These are phyloP conservation scores for Vanessa tameamea DNA, from an alignment of 1,140 invertebrate genomes.

Conservation along the genomic window DNA sequence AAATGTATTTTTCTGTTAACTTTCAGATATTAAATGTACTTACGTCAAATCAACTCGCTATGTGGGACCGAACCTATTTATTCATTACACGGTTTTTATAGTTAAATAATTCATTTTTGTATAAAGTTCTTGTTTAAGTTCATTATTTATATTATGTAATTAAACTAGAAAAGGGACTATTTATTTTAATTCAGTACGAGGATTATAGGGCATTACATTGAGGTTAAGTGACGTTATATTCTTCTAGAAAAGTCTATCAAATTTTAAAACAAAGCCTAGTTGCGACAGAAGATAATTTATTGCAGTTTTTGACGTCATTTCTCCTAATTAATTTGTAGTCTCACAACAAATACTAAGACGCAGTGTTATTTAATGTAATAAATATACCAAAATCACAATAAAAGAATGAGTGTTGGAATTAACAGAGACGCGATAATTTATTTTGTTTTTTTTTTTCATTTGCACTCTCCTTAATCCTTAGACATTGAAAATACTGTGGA, in stretches of 20 bases:
- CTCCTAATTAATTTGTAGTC: conserved; percentile 66
- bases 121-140: conserved; percentile 72
- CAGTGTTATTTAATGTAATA: conserved; percentile 62
- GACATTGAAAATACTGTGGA: conserved; percentile 56
- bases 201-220: conserved; percentile 61
- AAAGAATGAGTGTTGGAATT: conserved; percentile 80
- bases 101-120: conserved; percentile 63
- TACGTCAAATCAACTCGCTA: conserved; percentile 34
- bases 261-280: not conserved
- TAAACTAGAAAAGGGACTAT: conserved; percentile 72
- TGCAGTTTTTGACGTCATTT: conserved; percentile 52
- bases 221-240: conserved; percentile 57
- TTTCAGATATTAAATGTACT: conserved; percentile 26
- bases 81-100: conserved; percentile 48
- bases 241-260: conserved; percentile 16
- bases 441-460: conserved; percentile 67
- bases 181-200: conserved; percentile 69
- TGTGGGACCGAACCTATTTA: conserved; percentile 57
- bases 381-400: conserved; percentile 76
- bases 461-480: conserved; percentile 59
- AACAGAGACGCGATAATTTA: conserved; percentile 73
- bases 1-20: conserved; percentile 36
- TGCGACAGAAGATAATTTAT: conserved; percentile 16
- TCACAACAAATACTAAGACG: conserved; percentile 81
- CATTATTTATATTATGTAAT: conserved; percentile 74